These are phyloP conservation scores for Drosophila rubida DNA, from an alignment of 2,888 invertebrate genomes.

Conservation along the genomic window DNA sequence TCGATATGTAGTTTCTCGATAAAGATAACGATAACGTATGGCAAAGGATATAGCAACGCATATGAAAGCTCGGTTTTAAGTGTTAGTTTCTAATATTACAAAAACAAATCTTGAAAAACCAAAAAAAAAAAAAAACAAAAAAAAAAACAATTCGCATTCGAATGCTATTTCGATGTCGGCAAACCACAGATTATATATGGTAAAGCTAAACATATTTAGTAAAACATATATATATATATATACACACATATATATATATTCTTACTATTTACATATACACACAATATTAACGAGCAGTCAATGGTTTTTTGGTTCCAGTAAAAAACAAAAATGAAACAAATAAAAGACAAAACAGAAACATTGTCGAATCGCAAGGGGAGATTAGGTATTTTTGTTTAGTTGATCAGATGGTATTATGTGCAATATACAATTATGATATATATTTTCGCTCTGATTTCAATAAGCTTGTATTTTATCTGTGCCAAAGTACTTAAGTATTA, in stretches of 20 bases:
- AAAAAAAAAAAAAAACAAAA: constrained; percentile 2
- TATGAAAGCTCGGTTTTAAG: constrained; percentile 73
- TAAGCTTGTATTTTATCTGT: constrained; percentile 62
- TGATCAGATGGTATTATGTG: constrained; percentile 52
- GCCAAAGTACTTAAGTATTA: constrained; percentile 70
- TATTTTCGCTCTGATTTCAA: constrained; percentile 34
- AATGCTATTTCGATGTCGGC: constrained; percentile 1
- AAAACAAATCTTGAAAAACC: background rate
- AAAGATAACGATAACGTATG: constrained; percentile 15
- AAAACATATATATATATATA: constrained; percentile 36
- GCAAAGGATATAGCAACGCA: constrained; percentile 77
- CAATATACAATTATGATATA: constrained; percentile 51
- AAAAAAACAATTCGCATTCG: background rate
- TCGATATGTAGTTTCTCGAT: constrained; percentile 19
- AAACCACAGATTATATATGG: constrained; percentile 40
- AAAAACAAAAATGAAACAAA: constrained; percentile 26
- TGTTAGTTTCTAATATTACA: constrained; percentile 69
- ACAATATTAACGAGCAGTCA: constrained; percentile 69
- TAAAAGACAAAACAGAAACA: constrained; percentile 17
- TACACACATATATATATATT: constrained; percentile 47
- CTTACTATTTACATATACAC: constrained; percentile 66
- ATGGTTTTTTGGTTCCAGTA: constrained; percentile 76
- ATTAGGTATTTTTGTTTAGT: constrained; percentile 33
- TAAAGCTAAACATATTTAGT: constrained; percentile 19
- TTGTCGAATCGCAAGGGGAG: background rate